Evolutionary conservation across 2,888 invertebrate genomes (phyloP).

Genomic region (Biston betularia): DNA sequence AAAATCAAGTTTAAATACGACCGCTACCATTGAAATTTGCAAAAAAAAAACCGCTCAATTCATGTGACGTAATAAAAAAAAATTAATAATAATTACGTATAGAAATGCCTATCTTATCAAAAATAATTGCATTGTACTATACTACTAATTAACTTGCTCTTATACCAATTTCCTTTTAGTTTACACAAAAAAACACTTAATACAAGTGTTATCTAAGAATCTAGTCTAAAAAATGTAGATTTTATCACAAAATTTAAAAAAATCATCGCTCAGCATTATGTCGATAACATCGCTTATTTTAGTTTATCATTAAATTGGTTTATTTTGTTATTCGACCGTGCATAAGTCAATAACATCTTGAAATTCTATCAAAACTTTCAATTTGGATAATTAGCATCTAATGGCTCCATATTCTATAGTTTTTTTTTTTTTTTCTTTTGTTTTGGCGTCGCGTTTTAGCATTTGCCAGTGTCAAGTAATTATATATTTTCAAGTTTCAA

Average conservation of each 20-base stretch:
- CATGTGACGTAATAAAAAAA: not conserved
- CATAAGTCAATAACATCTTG: not conserved
- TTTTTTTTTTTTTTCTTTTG: too few species aligned
- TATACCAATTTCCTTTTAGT: constrained; percentile 23
- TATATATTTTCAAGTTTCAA: too few species aligned
- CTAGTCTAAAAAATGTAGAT: constrained; percentile 20
- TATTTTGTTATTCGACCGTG: constrained; percentile 20
- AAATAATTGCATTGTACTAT: not conserved
- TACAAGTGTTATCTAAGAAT: constrained; percentile 17
- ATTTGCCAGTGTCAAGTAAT: too few species aligned
- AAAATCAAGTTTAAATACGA: too few species aligned
- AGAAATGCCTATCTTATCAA: not conserved
- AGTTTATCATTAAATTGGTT: constrained; percentile 43
- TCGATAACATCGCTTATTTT: constrained; percentile 19
- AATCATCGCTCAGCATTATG: constrained; percentile 23
- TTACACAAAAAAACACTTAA: constrained; percentile 29
- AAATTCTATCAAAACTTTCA: not conserved
- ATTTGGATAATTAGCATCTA: too few species aligned
- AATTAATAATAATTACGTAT: not conserved
- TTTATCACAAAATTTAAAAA: constrained; percentile 9
- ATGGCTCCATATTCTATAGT: not conserved
- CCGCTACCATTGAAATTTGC: too few species aligned
- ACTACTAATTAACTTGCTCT: constrained; percentile 2
- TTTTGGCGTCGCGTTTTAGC: too few species aligned
- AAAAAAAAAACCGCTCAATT: not conserved